phyloP scores from a whole-genome alignment of 2,113 vertebrate genomes.

The Xiphophorus couchianus region DNA sequence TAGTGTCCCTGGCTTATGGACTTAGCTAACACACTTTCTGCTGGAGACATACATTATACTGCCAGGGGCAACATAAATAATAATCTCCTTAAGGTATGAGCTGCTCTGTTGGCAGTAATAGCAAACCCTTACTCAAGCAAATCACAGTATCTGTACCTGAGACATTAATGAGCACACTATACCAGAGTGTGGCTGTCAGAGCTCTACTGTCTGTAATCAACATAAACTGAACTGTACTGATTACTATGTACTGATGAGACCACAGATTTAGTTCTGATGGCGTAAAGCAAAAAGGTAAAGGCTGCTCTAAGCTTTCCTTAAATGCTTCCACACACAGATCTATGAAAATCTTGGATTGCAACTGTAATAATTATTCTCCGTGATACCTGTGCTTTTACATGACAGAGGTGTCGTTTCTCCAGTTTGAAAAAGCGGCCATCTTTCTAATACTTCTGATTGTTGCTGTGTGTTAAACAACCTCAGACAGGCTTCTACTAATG shows the following conservation, averaged over 20 bases:
- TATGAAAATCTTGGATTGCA: neutral
- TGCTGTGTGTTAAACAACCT: conserved; percentile 34
- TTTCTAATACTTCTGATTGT: neutral
- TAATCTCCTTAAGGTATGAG: conserved; percentile 64
- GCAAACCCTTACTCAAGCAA: conserved; percentile 39
- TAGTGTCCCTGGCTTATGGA: conserved; percentile 35
- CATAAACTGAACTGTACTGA: neutral
- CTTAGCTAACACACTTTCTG: conserved; percentile 46
- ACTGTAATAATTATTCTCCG: neutral
- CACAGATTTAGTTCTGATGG: neutral
- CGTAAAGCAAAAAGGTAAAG: neutral
- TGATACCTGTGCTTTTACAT: neutral
- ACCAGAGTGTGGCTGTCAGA: neutral
- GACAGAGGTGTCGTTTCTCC: neutral
- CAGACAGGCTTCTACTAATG: conserved; percentile 24
- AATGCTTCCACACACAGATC: neutral
- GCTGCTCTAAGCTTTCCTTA: too few relatives aligned
- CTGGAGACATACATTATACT: conserved; percentile 50
- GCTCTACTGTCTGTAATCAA: neutral
- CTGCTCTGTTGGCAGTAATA: conserved; percentile 37
- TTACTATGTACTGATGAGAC: neutral
- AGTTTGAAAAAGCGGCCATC: neutral
- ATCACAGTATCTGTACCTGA: conserved; percentile 22
- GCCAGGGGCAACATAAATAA: conserved; percentile 49
- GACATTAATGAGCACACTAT: neutral